Percentiles rank a stretch among this genome's conserved stretches.
Evolutionary conservation across 2,797 vertebrate species (phyloP).

Genomic region (Sebastes hubbsi): DNA sequence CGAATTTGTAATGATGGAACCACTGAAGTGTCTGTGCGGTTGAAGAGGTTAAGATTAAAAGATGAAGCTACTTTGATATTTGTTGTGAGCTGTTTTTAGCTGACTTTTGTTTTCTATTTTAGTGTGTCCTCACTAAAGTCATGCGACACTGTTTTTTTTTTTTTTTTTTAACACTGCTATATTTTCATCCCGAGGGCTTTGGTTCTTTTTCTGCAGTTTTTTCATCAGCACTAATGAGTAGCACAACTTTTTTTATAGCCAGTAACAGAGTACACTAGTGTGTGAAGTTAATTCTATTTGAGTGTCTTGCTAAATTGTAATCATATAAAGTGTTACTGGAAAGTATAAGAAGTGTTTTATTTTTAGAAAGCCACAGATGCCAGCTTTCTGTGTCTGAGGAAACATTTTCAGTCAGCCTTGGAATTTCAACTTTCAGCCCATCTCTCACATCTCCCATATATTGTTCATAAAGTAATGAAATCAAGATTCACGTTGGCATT

Average conservation of each 20-base stretch:
- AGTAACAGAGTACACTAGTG: slow-evolving; percentile 7
- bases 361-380: slow-evolving; percentile 17
- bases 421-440: not conserved
- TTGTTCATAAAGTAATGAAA: not conserved
- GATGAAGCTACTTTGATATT: slow-evolving; percentile 23
- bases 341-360: slow-evolving; percentile 13
- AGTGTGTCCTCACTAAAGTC: slow-evolving; percentile 5
- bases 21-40: not conserved
- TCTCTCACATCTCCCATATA: not conserved
- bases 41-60: slow-evolving; percentile 28
- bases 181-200: slow-evolving; percentile 17
- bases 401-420: not conserved
- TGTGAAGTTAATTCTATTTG: slow-evolving; percentile 49
- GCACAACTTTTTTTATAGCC: slow-evolving; percentile 31
- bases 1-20: not conserved
- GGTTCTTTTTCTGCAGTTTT: slow-evolving; percentile 7
- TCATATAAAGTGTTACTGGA: slow-evolving; percentile 20
- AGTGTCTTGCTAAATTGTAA: slow-evolving; percentile 2
- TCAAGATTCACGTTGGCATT: not conserved
- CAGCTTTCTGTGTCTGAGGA: not conserved
- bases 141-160: not conserved
- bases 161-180: not conserved
- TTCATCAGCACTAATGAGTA: slow-evolving; percentile 32
- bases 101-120: slow-evolving; percentile 3
- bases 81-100: not conserved